A percentile compares a stretch with the other conserved stretches of the same genome.
These are phyloP conservation scores for Charanyca ferruginea DNA, from an alignment of 2,888 invertebrate genomes.

Conservation along the genomic window DNA sequence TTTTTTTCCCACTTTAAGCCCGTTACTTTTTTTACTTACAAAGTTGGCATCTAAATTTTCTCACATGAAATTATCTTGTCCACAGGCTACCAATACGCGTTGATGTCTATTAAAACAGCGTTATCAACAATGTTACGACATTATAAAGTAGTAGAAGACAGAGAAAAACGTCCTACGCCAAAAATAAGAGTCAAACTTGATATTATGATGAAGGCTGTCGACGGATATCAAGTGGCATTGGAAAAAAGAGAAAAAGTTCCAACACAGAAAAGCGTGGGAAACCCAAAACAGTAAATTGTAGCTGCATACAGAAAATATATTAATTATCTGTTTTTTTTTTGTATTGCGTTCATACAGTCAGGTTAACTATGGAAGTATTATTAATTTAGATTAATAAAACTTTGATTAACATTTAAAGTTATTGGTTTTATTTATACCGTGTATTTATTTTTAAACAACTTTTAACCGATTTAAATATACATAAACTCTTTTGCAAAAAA, in stretches of 20 bases:
- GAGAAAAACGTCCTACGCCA: conserved; percentile 73
- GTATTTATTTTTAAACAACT: no score
- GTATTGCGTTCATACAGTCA: conserved; percentile 25
- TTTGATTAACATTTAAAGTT: no score
- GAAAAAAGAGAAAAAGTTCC: conserved; percentile 67
- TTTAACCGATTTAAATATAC: no score
- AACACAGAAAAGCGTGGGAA: conserved; percentile 9
- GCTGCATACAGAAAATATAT: not conserved
- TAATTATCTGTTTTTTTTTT: conserved; percentile 4
- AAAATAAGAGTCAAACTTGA: conserved; percentile 82
- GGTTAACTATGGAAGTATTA: conserved; percentile 15
- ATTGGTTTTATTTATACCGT: no score
- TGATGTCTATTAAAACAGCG: conserved; percentile 85
- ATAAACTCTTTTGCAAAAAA: no score
- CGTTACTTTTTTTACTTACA: no score
- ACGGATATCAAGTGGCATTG: conserved; percentile 78
- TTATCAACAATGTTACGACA: conserved; percentile 74
- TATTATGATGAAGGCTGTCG: conserved; percentile 86
- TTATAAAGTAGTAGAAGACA: conserved; percentile 75
- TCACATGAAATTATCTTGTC: conserved; percentile 42
- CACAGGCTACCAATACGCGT: conserved; percentile 85
- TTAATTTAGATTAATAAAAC: conserved; percentile 23
- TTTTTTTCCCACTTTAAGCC: no score
- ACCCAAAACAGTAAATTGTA: not conserved
- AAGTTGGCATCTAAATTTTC: no score